Conservation (phyloP, 2,888 invertebrate species). For the Phorcus lineatus region DNA sequence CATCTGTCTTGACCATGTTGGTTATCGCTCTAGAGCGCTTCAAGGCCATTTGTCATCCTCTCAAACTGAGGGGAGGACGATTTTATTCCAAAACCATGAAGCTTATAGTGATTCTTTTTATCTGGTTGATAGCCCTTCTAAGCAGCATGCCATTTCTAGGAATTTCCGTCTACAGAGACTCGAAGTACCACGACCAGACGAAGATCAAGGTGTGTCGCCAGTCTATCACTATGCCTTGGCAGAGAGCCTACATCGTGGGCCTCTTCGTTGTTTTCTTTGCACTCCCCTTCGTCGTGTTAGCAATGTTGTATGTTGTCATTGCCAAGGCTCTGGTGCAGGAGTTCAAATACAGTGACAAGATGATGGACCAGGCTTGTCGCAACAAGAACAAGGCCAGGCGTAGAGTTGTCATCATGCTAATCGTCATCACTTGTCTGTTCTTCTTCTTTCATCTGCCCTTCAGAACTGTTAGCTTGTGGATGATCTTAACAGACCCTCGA, state of each 20-base stretch:
- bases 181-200: constrained; percentile 48
- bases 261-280: constrained; percentile 41
- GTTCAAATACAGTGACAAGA: not conserved
- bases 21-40: constrained; percentile 94
- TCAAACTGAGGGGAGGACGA: constrained; percentile 73
- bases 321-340: constrained; percentile 26
- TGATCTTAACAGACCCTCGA: constrained; percentile 41
- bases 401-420: constrained; percentile 51
- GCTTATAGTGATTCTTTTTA: constrained; percentile 34
- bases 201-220: constrained; percentile 53
- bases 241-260: constrained; percentile 38
- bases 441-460: constrained; percentile 57
- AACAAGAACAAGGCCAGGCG: constrained; percentile 14
- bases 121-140: constrained; percentile 65
- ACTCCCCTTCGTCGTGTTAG: constrained; percentile 41
- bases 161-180: constrained; percentile 43
- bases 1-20: constrained; percentile 92
- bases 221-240: constrained; percentile 38
- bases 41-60: constrained; percentile 92
- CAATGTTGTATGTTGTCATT: constrained; percentile 39
- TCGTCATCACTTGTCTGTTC: constrained; percentile 48
- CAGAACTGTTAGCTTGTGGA: constrained; percentile 49
- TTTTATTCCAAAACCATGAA: constrained; percentile 20
- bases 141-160: constrained; percentile 74
- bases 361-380: not conserved